Conservation (phyloP, 2,888 invertebrate species). For the Andrena trimmerana region DNA sequence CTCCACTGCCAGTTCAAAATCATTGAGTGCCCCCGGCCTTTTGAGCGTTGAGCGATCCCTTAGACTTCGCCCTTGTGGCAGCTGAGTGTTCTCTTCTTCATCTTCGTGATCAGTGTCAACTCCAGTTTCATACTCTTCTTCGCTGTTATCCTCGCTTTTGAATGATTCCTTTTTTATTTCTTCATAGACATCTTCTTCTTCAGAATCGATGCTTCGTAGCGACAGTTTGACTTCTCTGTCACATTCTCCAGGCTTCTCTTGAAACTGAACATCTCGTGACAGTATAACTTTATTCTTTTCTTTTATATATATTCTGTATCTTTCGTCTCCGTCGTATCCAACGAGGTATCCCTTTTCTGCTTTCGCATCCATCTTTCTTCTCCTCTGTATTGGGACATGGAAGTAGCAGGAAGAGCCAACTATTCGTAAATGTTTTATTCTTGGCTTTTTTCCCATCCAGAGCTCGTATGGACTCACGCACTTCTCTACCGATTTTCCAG, state of each 20-base stretch:
- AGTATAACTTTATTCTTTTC: no score
- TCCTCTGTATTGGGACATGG: not conserved
- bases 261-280: no score
- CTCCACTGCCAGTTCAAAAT: not conserved
- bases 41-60: not conserved
- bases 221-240: no score
- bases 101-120: not conserved
- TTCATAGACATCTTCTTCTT: no score
- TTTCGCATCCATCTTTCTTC: not conserved
- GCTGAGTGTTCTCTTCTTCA: not conserved
- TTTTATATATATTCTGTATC: conserved; percentile 12
- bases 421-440: not conserved
- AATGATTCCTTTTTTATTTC: no score
- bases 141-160: no score
- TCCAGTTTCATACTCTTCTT: no score
- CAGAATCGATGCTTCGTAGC: no score
- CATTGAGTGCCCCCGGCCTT: not conserved
- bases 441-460: not conserved
- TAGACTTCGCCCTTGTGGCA: no score
- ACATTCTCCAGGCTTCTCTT: no score
- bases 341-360: not conserved
- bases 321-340: conserved; percentile 43
- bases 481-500: no score
- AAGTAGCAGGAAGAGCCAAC: no score
- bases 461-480: not conserved